Conservation (phyloP, 2,888 invertebrate genomes). For the Melieria crassipennis region DNA sequence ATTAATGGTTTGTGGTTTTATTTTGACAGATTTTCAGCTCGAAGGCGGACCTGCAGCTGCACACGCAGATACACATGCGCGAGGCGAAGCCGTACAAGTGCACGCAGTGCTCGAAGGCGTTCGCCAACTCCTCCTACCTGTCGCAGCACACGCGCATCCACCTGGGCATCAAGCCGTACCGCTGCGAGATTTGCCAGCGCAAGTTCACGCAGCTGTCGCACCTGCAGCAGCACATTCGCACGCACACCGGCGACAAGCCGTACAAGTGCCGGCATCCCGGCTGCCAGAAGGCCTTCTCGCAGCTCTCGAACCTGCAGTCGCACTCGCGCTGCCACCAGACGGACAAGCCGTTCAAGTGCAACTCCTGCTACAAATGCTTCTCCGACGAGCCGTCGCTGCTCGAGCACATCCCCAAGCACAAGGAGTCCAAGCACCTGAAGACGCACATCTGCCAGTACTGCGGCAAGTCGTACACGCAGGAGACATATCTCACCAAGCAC, state of each 20-base stretch:
- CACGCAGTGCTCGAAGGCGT: constrained; percentile 98
- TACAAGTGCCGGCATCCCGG: constrained; percentile 97
- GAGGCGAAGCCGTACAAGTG: constrained; percentile 99
- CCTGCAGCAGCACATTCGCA: constrained; percentile 99
- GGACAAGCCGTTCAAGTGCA: constrained; percentile 99
- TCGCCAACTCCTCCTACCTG: constrained; percentile 99
- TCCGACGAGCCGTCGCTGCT: constrained; percentile 95
- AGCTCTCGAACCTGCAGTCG: constrained; percentile 98
- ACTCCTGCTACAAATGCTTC: constrained; percentile 99
- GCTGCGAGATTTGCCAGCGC: constrained; percentile 97
- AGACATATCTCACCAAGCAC: constrained; percentile 98
- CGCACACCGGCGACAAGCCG: constrained; percentile 99
- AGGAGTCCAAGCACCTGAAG: constrained; percentile 98
- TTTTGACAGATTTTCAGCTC: constrained; percentile 92
- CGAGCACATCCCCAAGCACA: constrained; percentile 99
- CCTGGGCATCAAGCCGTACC: constrained; percentile 98
- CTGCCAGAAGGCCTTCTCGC: constrained; percentile 99
- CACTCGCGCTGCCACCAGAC: constrained; percentile 99
- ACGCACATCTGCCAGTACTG: constrained; percentile 99
- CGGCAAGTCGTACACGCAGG: constrained; percentile 99
- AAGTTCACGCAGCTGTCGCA: constrained; percentile 99
- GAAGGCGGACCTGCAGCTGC: constrained; percentile 96
- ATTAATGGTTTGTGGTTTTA: not conserved
- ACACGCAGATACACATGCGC: constrained; percentile 97
- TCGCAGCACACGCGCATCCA: constrained; percentile 99